A percentile compares a stretch with the other conserved stretches of the same genome.
phyloP scores from a whole-genome alignment of 2,888 invertebrate species.

The Rhagophthalmus giganteus region DNA sequence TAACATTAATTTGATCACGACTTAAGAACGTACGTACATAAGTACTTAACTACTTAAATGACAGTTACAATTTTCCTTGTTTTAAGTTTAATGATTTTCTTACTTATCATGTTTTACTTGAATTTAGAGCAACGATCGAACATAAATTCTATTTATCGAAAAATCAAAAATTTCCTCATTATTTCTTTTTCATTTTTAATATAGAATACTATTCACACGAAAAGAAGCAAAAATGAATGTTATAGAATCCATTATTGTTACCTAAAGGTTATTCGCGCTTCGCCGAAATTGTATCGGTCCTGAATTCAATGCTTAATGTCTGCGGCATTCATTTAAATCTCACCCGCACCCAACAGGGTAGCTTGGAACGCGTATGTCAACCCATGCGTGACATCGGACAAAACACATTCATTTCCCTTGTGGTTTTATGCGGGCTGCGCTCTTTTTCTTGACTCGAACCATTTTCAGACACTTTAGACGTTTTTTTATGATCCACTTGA shows the following conservation, averaged over 20 bases:
- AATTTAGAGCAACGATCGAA: too few species aligned
- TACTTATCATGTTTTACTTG: too few species aligned
- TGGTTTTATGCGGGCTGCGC: constrained; percentile 26
- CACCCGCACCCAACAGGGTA: constrained; percentile 23
- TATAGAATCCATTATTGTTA: constrained; percentile 28
- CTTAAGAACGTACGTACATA: too few species aligned
- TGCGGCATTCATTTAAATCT: constrained; percentile 31
- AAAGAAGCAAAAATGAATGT: constrained; percentile 22
- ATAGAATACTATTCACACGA: constrained; percentile 19
- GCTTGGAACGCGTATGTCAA: constrained; percentile 27
- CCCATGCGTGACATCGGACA: constrained; percentile 32
- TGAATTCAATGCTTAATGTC: constrained; percentile 25
- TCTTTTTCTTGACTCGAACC: constrained; percentile 27
- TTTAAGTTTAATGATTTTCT: too few species aligned
- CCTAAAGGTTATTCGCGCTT: constrained; percentile 24
- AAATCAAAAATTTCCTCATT: too few species aligned
- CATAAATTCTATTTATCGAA: too few species aligned
- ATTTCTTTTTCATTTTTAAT: constrained; percentile 16
- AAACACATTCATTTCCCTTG: constrained; percentile 32
- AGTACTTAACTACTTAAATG: too few species aligned
- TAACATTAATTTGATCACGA: too few species aligned
- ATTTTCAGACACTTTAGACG: constrained; percentile 22
- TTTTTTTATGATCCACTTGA: constrained; percentile 16
- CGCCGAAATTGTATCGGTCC: constrained; percentile 22
- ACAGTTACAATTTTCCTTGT: too few species aligned